phyloP scores from a whole-genome alignment of 2,888 invertebrate genomes.

The Diadegma fenestrale region DNA sequence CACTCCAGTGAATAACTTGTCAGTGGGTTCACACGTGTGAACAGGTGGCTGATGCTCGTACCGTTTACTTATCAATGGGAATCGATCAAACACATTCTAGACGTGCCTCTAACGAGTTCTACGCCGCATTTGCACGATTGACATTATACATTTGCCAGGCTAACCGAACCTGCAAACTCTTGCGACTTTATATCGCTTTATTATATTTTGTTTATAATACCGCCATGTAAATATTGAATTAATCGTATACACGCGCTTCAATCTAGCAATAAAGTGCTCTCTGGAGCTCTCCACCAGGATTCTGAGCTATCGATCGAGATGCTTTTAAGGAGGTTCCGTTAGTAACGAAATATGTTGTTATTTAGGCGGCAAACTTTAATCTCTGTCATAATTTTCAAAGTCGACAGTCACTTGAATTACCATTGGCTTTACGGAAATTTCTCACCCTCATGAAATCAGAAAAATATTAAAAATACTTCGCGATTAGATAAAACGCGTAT shows the following conservation, averaged over 20 bases:
- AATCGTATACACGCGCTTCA: background rate
- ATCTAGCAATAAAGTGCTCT: background rate
- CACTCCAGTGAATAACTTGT: constrained; percentile 63
- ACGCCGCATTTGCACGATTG: constrained; percentile 49
- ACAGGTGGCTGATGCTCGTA: constrained; percentile 66
- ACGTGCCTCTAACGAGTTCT: constrained; percentile 57
- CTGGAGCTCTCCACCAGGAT: background rate
- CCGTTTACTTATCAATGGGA: constrained; percentile 65
- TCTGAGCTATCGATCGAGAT: background rate
- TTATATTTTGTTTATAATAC: constrained; percentile 7
- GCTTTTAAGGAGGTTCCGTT: no score
- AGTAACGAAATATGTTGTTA: no score
- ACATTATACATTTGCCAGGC: constrained; percentile 53
- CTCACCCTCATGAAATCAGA: no score
- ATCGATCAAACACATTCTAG: constrained; percentile 61
- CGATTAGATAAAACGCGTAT: no score
- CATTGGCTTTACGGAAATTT: no score
- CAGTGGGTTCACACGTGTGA: constrained; percentile 63
- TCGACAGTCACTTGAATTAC: no score
- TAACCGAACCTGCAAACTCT: constrained; percentile 22
- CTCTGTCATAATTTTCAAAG: no score
- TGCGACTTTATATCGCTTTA: background rate
- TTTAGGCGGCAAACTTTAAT: no score
- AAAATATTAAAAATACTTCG: no score
- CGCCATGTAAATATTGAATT: no score